Evolutionary conservation across 1,140 invertebrate genomes (phyloP).

Genomic region (Rhynchophorus ferrugineus): DNA sequence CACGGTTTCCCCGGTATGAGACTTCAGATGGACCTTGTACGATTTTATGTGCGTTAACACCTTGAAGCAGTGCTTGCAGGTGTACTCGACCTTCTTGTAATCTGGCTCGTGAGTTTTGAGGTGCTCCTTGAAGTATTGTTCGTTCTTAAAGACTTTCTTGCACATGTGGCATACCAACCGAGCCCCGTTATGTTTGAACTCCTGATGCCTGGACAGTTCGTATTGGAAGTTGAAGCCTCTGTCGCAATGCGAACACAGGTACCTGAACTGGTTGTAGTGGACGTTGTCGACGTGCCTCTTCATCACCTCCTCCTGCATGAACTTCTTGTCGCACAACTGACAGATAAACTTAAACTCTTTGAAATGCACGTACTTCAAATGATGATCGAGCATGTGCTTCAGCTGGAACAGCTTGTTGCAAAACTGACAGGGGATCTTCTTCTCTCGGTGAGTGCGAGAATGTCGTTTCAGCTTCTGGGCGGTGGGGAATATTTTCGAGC

Average conservation of each 20-base stretch:
- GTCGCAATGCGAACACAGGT: conserved; percentile 9
- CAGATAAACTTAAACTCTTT: conserved; percentile 15
- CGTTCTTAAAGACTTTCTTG: conserved; percentile 26
- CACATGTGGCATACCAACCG: conserved; percentile 24
- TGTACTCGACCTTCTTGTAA: conserved; percentile 8
- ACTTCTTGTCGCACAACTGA: conserved; percentile 13
- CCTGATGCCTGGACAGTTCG: conserved; percentile 8
- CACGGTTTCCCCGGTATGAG: conserved; percentile 9
- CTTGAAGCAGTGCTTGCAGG: conserved; percentile 23
- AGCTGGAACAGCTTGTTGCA: conserved; percentile 9
- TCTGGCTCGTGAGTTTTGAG: conserved; percentile 22
- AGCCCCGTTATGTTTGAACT: conserved; percentile 13
- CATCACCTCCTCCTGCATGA: conserved; percentile 6
- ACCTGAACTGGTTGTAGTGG: conserved; percentile 16
- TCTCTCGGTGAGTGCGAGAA: conserved; percentile 10
- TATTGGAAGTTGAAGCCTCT: conserved; percentile 11
- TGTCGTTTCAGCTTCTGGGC: conserved; percentile 7
- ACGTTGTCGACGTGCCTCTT: conserved; percentile 14
- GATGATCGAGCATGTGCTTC: conserved; percentile 9
- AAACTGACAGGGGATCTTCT: conserved; percentile 6
- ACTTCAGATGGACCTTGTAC: conserved; percentile 14
- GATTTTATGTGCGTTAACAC: conserved; percentile 18
- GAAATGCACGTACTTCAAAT: conserved; percentile 13
- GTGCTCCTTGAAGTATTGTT: conserved; percentile 23
- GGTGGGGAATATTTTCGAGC: conserved; percentile 5